phyloP scores from a whole-genome alignment of 2,888 invertebrate genomes.

The Mesorhabditis sp. region DNA sequence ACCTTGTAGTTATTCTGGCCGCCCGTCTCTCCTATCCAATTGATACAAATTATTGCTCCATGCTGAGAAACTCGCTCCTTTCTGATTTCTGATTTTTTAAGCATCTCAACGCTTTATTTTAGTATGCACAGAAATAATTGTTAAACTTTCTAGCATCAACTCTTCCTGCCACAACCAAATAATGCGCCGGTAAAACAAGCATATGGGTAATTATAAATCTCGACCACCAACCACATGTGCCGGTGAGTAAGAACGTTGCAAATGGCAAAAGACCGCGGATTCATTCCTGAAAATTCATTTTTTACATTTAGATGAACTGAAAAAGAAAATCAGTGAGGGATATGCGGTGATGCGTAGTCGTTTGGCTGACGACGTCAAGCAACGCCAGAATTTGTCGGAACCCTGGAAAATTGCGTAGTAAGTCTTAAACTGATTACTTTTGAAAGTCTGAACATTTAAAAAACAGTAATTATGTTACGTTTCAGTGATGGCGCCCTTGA shows the following conservation, averaged over 20 bases:
- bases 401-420: constrained; percentile 59
- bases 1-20: too few relatives aligned
- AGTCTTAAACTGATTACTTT: constrained; percentile 17
- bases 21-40: too few relatives aligned
- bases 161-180: too few relatives aligned
- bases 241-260: constrained; percentile 24
- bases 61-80: too few relatives aligned
- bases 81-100: neutral
- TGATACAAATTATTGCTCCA: too few relatives aligned
- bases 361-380: constrained; percentile 60
- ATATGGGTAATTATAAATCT: constrained; percentile 57
- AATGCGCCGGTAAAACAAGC: too few relatives aligned
- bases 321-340: constrained; percentile 62
- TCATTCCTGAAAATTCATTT: neutral
- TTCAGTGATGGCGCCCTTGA: constrained; percentile 44
- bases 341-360: constrained; percentile 61
- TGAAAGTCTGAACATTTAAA: constrained; percentile 37
- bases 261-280: neutral
- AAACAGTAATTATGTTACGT: neutral
- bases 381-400: constrained; percentile 43
- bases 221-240: constrained; percentile 52
- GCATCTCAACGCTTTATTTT: neutral
- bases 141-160: too few relatives aligned
- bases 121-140: too few relatives aligned
- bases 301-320: constrained; percentile 59